Evolutionary conservation across 30 jellyfish, hydroid and myxozoan species (phyloP).

Genomic region (Nemopilema nomurai): DNA sequence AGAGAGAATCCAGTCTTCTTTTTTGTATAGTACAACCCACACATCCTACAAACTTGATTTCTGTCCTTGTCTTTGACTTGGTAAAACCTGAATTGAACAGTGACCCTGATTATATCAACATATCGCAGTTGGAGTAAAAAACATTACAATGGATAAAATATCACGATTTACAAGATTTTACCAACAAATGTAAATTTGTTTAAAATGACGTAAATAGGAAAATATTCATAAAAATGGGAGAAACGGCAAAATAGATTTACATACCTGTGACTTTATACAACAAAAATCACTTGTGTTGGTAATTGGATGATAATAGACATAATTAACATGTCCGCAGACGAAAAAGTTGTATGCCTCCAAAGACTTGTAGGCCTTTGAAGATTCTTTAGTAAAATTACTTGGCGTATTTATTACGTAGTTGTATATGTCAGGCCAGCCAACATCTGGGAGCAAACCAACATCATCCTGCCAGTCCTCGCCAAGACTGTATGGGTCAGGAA

Average conservation of each 20-base stretch:
- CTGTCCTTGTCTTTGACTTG: conserved; percentile 55
- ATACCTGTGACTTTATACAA: conserved; percentile 51
- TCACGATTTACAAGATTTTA: neutral
- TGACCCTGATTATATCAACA: neutral
- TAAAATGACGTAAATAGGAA: neutral
- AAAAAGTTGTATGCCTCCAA: conserved; percentile 48
- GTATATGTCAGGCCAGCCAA: conserved; percentile 51
- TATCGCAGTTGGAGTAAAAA: neutral
- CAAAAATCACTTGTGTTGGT: conserved; percentile 37
- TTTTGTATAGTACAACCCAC: conserved; percentile 40
- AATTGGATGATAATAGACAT: conserved; percentile 40
- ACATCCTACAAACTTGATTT: conserved; percentile 17
- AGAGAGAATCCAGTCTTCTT: conserved; percentile 47
- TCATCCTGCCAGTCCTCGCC: conserved; percentile 45
- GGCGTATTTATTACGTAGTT: conserved; percentile 49
- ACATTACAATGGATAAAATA: neutral
- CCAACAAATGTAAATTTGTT: neutral
- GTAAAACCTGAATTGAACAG: conserved; percentile 33
- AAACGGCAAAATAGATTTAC: neutral
- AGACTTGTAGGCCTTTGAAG: conserved; percentile 46
- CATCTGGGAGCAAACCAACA: conserved; percentile 66
- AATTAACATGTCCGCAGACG: conserved; percentile 59
- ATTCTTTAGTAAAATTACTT: conserved; percentile 41
- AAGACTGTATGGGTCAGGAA: conserved; percentile 58
- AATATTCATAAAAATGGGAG: neutral